phyloP scores from a whole-genome alignment of 1,140 invertebrate genomes.

The Tetragonula clypearis region DNA sequence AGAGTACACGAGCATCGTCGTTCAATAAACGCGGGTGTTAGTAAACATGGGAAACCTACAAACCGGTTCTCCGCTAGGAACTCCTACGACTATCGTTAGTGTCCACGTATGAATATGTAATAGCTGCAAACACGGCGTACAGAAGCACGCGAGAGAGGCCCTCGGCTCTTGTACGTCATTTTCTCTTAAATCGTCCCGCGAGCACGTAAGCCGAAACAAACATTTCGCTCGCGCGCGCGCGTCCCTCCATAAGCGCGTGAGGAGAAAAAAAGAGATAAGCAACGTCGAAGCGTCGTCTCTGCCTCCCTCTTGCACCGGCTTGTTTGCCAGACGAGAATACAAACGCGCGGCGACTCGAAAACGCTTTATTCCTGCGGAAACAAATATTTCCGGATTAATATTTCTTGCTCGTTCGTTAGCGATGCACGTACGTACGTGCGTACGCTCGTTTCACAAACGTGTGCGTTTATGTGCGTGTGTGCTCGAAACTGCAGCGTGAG shows the following conservation, averaged over 20 bases:
- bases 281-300: background rate
- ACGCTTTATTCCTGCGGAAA: too few species aligned
- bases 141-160: slow-evolving; percentile 5
- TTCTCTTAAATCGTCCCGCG: slow-evolving; percentile 15
- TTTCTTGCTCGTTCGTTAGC: background rate
- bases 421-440: background rate
- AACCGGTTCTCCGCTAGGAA: slow-evolving; percentile 58
- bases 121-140: slow-evolving; percentile 35
- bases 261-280: background rate
- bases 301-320: too few species aligned
- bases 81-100: slow-evolving; percentile 63
- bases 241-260: background rate
- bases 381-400: background rate
- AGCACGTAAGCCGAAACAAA: background rate
- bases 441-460: too few species aligned
- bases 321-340: background rate
- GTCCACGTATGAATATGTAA: slow-evolving; percentile 70
- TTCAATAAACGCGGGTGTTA: slow-evolving; percentile 50
- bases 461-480: too few species aligned
- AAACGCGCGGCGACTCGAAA: background rate
- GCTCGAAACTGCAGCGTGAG: background rate
- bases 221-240: background rate
- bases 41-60: slow-evolving; percentile 67
- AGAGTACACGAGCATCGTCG: slow-evolving; percentile 27
- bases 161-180: slow-evolving; percentile 9